Percentiles rank a stretch among this genome's conserved stretches.
Evolutionary conservation across 2,888 invertebrate genomes (phyloP).

Genomic region (Hoplodrina ambigua): DNA sequence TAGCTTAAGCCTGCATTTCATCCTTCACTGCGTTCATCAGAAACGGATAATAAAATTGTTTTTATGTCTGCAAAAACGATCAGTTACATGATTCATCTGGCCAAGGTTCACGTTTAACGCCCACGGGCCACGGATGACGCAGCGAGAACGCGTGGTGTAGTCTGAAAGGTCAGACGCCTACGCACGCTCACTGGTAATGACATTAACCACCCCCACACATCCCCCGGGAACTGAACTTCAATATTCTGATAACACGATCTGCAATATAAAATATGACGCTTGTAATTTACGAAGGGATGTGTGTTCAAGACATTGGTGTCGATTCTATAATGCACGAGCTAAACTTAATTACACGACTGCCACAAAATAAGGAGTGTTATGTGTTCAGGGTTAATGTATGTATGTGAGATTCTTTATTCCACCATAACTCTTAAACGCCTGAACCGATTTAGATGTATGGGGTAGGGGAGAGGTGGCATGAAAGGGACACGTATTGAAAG

Average conservation of each 20-base stretch:
- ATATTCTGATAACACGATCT: constrained; percentile 22
- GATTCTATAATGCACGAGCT: no score
- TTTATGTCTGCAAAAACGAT: background rate
- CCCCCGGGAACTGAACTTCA: constrained; percentile 11
- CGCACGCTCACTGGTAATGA: constrained; percentile 9
- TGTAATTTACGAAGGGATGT: background rate
- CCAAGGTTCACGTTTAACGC: constrained; percentile 9
- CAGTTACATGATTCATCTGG: background rate
- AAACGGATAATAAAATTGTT: constrained; percentile 10
- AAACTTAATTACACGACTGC: no score
- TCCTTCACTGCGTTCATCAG: background rate
- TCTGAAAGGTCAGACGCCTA: constrained; percentile 44
- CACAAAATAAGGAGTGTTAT: no score
- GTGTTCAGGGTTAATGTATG: no score
- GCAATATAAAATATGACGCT: background rate
- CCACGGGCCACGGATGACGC: constrained; percentile 34
- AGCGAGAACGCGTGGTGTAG: background rate
- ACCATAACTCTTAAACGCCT: no score
- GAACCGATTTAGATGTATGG: no score
- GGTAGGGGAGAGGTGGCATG: no score
- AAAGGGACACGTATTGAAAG: no score
- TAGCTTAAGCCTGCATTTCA: no score
- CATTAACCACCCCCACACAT: constrained; percentile 9
- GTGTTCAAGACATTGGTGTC: background rate
- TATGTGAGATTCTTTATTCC: no score